These are phyloP conservation scores for Pterocles burchelli DNA, from an alignment of 2,113 vertebrate species.

Conservation along the genomic window DNA sequence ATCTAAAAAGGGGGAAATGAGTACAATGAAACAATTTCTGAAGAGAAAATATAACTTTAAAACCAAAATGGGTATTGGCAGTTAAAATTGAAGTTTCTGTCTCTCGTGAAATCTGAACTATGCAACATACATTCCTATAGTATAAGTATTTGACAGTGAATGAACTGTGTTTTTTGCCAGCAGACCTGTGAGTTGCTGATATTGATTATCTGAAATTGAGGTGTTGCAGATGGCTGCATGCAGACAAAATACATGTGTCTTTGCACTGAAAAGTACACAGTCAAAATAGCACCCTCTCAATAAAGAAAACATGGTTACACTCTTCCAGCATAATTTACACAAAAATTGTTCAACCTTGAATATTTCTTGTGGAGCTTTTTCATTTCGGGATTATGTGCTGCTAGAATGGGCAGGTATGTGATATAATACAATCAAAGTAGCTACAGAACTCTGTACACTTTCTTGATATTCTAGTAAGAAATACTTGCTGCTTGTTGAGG, in stretches of 20 bases:
- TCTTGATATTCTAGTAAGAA: not conserved
- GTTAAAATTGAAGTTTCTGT: not conserved
- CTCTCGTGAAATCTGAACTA: not conserved
- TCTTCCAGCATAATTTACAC: not conserved
- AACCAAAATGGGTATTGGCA: not conserved
- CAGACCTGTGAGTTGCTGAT: not conserved
- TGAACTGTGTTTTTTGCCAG: not conserved
- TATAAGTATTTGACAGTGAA: not conserved
- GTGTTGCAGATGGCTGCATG: not conserved
- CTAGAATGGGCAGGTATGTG: not conserved
- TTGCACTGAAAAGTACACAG: not conserved
- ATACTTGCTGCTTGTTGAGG: not conserved
- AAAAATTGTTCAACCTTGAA: not conserved
- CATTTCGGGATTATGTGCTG: not conserved
- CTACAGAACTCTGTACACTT: not conserved
- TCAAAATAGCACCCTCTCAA: not conserved
- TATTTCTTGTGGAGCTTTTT: not conserved
- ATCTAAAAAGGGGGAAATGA: not conserved
- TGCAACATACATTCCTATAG: not conserved
- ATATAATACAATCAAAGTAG: not conserved
- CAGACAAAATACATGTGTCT: not conserved
- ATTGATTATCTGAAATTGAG: conserved; percentile 12
- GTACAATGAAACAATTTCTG: not conserved
- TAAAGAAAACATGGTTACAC: not conserved
- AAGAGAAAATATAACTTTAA: not conserved